These are phyloP conservation scores for Cantharis lateralis DNA, from an alignment of 2,888 invertebrate genomes.

Conservation along the genomic window DNA sequence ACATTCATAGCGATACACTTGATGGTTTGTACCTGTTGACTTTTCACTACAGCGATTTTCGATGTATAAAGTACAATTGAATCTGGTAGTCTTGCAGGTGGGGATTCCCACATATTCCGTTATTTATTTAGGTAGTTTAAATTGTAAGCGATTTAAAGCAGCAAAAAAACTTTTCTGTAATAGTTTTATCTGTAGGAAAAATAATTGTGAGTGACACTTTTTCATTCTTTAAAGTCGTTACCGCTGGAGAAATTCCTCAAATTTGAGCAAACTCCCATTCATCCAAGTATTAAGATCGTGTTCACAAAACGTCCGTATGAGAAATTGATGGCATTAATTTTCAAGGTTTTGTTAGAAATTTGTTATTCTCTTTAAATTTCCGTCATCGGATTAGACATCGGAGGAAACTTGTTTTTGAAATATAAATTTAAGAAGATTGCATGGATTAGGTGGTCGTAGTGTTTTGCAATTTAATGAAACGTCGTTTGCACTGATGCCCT, in stretches of 20 bases:
- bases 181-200: conserved; percentile 17
- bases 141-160: background rate
- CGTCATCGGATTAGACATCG: conserved; percentile 25
- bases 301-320: conserved; percentile 29
- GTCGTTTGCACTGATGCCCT: conserved; percentile 12
- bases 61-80: background rate
- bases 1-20: no score
- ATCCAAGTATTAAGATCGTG: conserved; percentile 31
- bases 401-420: conserved; percentile 27
- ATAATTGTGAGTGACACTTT: conserved; percentile 5
- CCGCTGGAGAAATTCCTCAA: conserved; percentile 18
- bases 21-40: background rate
- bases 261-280: conserved; percentile 30
- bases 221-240: conserved; percentile 16
- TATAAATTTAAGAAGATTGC: conserved; percentile 26
- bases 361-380: conserved; percentile 27
- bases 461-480: conserved; percentile 25
- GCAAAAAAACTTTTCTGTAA: background rate
- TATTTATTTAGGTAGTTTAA: background rate
- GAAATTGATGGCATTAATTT: conserved; percentile 33
- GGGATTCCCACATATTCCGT: background rate
- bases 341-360: conserved; percentile 31
- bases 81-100: background rate
- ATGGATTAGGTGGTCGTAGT: conserved; percentile 20
- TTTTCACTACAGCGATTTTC: background rate